Percentiles rank a stretch among this genome's conserved stretches.
Evolutionary conservation across 2,113 vertebrate genomes (phyloP).

Genomic region (Pogonocichla stellata): DNA sequence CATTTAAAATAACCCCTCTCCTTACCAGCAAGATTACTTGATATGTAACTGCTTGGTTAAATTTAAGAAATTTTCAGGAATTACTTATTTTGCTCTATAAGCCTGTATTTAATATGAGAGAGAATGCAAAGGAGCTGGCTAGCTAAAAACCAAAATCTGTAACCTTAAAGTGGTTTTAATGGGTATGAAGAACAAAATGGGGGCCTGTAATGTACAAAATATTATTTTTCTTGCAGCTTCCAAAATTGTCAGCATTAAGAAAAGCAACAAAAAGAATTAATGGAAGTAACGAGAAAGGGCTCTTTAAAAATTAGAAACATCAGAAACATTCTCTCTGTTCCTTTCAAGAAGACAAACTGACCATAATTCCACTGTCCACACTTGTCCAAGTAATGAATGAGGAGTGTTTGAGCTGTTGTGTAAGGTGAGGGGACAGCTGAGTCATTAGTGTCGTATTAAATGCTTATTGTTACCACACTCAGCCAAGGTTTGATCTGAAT

Average conservation of each 20-base stretch:
- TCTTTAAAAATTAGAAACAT: neutral
- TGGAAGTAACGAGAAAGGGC: neutral
- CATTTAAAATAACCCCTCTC: neutral
- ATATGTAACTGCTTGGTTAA: neutral
- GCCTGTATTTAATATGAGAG: neutral
- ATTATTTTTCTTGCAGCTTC: neutral
- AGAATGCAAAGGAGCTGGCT: neutral
- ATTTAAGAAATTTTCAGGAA: neutral
- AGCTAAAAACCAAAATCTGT: neutral
- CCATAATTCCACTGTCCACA: neutral
- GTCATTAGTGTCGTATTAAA: neutral
- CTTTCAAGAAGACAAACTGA: constrained; percentile 33
- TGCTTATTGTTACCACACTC: neutral
- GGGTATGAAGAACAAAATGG: neutral
- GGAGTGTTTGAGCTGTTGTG: neutral
- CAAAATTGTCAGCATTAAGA: neutral
- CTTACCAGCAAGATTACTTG: neutral
- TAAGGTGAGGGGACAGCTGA: neutral
- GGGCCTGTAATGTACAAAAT: neutral
- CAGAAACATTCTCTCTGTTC: neutral
- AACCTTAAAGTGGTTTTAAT: neutral
- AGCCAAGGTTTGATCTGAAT: neutral
- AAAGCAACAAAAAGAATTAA: neutral
- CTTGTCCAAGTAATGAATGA: neutral
- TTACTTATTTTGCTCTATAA: neutral